phyloP scores from a whole-genome alignment of 2,797 vertebrate genomes.

The Enoplosus armatus region DNA sequence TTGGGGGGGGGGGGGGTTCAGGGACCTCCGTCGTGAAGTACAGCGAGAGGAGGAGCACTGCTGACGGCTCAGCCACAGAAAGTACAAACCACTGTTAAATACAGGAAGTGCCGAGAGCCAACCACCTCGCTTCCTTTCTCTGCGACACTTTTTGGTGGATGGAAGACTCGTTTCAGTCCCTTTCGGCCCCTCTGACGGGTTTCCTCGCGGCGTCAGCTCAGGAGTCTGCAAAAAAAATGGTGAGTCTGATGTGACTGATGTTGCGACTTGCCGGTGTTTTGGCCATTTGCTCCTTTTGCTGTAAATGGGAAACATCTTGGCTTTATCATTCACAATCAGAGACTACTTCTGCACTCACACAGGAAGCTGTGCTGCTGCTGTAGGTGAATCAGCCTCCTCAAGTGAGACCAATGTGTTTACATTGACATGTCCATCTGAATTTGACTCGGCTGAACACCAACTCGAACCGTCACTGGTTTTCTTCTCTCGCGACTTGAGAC shows the following conservation, averaged over 20 bases:
- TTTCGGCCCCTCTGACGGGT: neutral
- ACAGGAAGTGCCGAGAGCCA: slow-evolving; percentile 64
- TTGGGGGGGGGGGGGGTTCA: too few species aligned
- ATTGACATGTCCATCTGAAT: neutral
- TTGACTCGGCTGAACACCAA: too few species aligned
- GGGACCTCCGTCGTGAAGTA: neutral
- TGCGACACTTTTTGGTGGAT: neutral
- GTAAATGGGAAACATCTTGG: neutral
- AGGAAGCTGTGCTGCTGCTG: slow-evolving; percentile 46
- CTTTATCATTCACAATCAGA: slow-evolving; percentile 23
- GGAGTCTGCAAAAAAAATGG: neutral
- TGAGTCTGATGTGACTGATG: too few species aligned
- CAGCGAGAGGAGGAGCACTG: neutral
- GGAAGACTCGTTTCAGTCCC: neutral
- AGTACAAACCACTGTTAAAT: slow-evolving; percentile 42
- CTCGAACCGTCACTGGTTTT: too few species aligned
- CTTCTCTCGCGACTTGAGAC: neutral
- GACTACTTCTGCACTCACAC: slow-evolving; percentile 15
- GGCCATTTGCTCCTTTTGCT: neutral
- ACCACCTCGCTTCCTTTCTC: slow-evolving; percentile 45
- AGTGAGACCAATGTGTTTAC: neutral
- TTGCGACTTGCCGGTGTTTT: too few species aligned
- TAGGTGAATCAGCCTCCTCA: neutral
- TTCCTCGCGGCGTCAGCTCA: neutral
- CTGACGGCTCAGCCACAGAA: slow-evolving; percentile 30